Conservation (phyloP, 2,888 invertebrate species). For the Nowickia ferox region DNA sequence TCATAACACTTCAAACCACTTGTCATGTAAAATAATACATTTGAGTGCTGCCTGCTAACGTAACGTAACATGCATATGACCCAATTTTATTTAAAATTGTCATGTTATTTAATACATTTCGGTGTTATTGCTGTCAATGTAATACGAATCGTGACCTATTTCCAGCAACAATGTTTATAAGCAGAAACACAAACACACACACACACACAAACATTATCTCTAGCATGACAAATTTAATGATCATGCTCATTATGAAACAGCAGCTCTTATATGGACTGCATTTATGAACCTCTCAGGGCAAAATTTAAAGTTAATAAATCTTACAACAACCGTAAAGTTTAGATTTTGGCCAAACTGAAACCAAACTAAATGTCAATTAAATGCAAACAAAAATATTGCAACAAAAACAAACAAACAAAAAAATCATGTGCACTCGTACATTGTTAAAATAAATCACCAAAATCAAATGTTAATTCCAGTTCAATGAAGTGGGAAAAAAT, state of each 20-base stretch:
- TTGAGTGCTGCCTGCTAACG: neutral
- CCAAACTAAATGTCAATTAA: conserved; percentile 57
- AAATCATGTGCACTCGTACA: neutral
- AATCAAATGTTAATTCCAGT: conserved; percentile 33
- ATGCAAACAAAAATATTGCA: conserved; percentile 2
- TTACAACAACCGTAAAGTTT: conserved; percentile 18
- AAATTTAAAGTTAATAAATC: conserved; percentile 56
- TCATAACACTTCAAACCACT: neutral
- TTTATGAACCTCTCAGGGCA: conserved; percentile 19
- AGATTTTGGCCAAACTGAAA: conserved; percentile 9
- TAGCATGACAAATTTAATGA: conserved; percentile 37
- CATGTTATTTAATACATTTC: conserved; percentile 29
- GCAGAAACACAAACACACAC: neutral
- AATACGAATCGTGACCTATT: conserved; percentile 49
- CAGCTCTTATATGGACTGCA: conserved; percentile 22
- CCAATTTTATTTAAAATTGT: conserved; percentile 33
- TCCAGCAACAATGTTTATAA: conserved; percentile 51
- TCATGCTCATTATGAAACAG: conserved; percentile 16
- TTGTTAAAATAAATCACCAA: conserved; percentile 23
- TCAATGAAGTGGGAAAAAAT: neutral
- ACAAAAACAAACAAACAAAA: neutral
- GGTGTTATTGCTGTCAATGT: conserved; percentile 13
- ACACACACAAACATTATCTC: neutral
- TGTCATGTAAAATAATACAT: conserved; percentile 40
- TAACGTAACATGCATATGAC: conserved; percentile 13